Base-by-base conservation (phyloP, 2,888 invertebrate species). In the Epistrophe eligans region DNA sequence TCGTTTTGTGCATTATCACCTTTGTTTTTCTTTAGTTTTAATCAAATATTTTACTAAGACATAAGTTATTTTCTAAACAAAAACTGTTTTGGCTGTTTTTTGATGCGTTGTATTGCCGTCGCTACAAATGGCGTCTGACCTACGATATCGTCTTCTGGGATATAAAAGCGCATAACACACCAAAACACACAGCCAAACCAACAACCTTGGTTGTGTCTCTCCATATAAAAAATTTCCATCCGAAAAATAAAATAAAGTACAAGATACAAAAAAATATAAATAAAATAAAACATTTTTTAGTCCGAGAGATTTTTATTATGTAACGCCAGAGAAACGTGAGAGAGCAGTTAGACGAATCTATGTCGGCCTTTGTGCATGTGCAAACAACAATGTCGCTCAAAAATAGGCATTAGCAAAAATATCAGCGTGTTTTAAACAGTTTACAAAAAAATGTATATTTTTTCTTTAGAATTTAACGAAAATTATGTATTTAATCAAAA, bases 21-120 rank as follows among this genome's bases (percentile, higher is more conserved):
- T 87, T 79, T 84, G 84, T 82, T 85, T 87, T 87, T 87, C 83
- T 87, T 87, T 87, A 87, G 87, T 87, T 87, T 83, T 83, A 87
- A 72, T 79, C 48, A 79, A 79, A 79, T 87, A 87, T 72, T 72
- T 87, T 83, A 79, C 79, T 87, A 87, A 83, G 71, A 82, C 82
- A 82, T 82, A 82, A 85, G 82, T 85, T 82, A 82, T 71, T 82
- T 85, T 85, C 85, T 87, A 67, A 87, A 48, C 11, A 48, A 66
- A 82, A 83, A 87, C 83, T 83, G 82, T 76, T 82, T 82, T 83
- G 74, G 67, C 74, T 79, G 82, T 81, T 85, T 67, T 82, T 77
- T 82, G 81, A 85, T 83, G 79, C 74, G 87, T 87, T 87, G 87
- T 87, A 79, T 67, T 87, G 87, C 87, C 79, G 79, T 83, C 87